Evolutionary conservation across 2,888 invertebrate species (phyloP), one percentile per base, ranked within the genome.

Genomic region (Philaethria dido): DNA sequence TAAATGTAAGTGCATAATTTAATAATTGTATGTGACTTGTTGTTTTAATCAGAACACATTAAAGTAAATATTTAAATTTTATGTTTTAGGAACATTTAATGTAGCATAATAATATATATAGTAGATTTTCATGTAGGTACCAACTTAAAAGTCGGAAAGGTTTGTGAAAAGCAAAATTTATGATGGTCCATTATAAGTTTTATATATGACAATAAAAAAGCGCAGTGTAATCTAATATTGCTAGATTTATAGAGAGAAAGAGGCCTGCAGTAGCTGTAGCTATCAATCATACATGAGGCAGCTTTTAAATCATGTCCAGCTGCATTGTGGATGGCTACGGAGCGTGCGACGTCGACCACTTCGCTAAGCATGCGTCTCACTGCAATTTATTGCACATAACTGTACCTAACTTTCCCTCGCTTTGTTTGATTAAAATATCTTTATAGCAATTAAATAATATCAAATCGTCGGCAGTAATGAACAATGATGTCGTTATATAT

Each of bases 341-440:
- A 77, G 74, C 77, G 74, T 74, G 72, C 69, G 66, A 64, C 48
- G 64, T 59, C 47, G 48, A 54, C 66, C 42, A 64, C 45, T 62
- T 62, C 71, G 70, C 66, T 66, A 45, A 63, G 54, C 77, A 79
- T 80, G 78, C 78, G 77, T 78, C 75, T 76, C 69, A 20, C 62
- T 52, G 79, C 77, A 79, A 81, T 82, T 81, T 80, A 80, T 76
- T 73, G 71, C 76, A 73, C 73, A 68, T 77, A 78, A 77, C 74
- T 74, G 73, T 76, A 72, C 71, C 50, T 63, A 66, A 80, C 82
- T 83, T 84, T 85, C 82, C 81, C 75, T 72, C 69, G 68, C 65
- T 78, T 75, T 77, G 72, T 79, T 78, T 73, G 52, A 73, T 75
- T 73, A 73, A 65, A 66, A 77, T 73, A 68, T 63, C 48, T 54